Percentiles rank a stretch among this genome's conserved stretches.
Conservation (phyloP, 2,113 vertebrate species). For the Pelusios castaneus region DNA sequence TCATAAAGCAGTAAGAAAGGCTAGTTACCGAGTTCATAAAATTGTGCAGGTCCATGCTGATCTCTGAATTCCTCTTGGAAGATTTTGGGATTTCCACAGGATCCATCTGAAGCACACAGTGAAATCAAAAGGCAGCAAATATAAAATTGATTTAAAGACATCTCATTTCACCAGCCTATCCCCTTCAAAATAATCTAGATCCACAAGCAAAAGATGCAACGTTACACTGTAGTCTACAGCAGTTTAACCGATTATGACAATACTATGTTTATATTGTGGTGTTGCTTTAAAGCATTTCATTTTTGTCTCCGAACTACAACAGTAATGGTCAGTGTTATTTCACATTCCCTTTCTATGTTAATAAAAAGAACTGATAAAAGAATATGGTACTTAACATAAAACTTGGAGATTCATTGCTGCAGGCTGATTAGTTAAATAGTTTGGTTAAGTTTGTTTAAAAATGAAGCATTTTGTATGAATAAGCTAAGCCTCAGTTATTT, state of each 20-base stretch:
- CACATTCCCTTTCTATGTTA: neutral
- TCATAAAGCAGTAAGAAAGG: neutral
- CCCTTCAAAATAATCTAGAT: neutral
- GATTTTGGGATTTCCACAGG: neutral
- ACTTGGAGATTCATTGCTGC: neutral
- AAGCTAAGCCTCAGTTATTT: neutral
- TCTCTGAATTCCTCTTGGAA: neutral
- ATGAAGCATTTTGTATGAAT: neutral
- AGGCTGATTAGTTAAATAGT: neutral
- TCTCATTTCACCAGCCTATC: neutral
- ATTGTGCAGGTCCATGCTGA: neutral
- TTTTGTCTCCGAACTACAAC: neutral
- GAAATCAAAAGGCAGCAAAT: neutral
- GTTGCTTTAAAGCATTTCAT: neutral
- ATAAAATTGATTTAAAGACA: neutral
- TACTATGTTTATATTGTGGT: neutral
- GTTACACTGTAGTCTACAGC: neutral
- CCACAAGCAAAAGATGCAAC: neutral
- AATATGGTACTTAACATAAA: neutral
- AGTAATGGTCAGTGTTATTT: neutral
- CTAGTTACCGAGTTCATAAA: neutral
- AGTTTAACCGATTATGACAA: neutral
- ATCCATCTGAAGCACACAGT: neutral
- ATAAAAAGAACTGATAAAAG: neutral
- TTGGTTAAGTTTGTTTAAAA: neutral